A percentile compares a stretch with the other conserved stretches of the same genome.
Conservation (phyloP, 1,140 invertebrate genomes). For the Caerostris extrusa region DNA sequence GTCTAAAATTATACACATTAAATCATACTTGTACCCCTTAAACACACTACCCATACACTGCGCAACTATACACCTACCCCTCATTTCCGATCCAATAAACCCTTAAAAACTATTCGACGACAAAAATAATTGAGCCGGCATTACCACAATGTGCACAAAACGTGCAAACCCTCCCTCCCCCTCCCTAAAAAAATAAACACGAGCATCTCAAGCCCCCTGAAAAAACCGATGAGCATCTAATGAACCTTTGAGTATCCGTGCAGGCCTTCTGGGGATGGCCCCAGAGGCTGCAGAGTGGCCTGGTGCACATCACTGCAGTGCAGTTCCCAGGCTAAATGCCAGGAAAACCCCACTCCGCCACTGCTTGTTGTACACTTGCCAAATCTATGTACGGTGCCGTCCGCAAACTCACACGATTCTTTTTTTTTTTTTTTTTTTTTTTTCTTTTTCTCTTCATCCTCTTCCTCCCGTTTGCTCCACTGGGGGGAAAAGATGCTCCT, state of each 20-base stretch:
- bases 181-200: neutral
- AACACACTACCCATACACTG: neutral
- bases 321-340: slow-evolving; percentile 30
- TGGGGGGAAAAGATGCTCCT: neutral
- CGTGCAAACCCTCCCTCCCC: neutral
- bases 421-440: neutral
- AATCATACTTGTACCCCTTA: neutral
- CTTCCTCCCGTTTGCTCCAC: neutral
- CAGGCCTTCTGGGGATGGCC: neutral
- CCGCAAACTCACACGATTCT: slow-evolving; percentile 37
- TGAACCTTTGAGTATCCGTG: neutral
- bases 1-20: neutral
- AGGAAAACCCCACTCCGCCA: neutral
- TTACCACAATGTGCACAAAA: neutral
- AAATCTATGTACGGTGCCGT: slow-evolving; percentile 31
- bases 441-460: neutral
- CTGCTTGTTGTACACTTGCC: slow-evolving; percentile 50
- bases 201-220: neutral
- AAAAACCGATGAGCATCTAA: slow-evolving; percentile 24
- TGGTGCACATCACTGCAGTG: slow-evolving; percentile 51
- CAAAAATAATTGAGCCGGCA: slow-evolving; percentile 4
- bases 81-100: neutral
- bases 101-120: neutral
- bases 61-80: neutral
- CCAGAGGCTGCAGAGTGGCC: neutral